Percentiles rank a stretch among this genome's conserved stretches.
Evolutionary conservation across 2,888 invertebrate species (phyloP).

Genomic region (Synanthedon formicaeformis): DNA sequence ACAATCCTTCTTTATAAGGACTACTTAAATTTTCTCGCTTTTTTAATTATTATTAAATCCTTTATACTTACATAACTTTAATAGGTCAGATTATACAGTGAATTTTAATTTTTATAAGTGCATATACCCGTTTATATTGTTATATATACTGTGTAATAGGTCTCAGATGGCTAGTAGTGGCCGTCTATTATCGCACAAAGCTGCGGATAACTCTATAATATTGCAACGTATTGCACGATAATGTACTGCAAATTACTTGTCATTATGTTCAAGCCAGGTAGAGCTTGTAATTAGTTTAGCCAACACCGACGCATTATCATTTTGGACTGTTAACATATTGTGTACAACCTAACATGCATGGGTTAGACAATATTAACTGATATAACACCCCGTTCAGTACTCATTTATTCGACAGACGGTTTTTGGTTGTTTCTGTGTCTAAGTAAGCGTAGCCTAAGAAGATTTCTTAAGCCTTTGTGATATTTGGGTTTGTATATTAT

Average conservation of each 20-base stretch:
- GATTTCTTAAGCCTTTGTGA: too few relatives aligned
- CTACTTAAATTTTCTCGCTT: too few relatives aligned
- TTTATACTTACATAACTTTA: too few relatives aligned
- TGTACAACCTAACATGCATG: background rate
- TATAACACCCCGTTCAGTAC: too few relatives aligned
- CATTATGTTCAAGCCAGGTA: constrained; percentile 41
- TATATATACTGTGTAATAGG: constrained; percentile 15
- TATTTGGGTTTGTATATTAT: too few relatives aligned
- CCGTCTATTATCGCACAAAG: constrained; percentile 55
- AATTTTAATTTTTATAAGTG: background rate
- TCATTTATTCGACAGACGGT: too few relatives aligned
- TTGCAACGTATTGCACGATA: constrained; percentile 42
- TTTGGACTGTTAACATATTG: background rate
- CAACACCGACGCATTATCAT: background rate
- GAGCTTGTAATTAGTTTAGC: constrained; percentile 32
- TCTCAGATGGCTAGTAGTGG: constrained; percentile 54
- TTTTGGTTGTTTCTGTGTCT: too few relatives aligned
- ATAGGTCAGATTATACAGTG: too few relatives aligned
- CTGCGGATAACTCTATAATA: constrained; percentile 55
- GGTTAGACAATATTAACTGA: background rate
- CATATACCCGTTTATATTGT: background rate
- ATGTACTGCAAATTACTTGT: constrained; percentile 60
- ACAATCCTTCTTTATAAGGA: too few relatives aligned
- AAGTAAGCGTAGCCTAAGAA: too few relatives aligned
- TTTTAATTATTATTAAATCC: too few relatives aligned